Evolutionary conservation across 37 sponge, comb jelly and placozoan species (phyloP), one percentile per base, ranked within the genome.

Genomic region (Oopsacas minuta): DNA sequence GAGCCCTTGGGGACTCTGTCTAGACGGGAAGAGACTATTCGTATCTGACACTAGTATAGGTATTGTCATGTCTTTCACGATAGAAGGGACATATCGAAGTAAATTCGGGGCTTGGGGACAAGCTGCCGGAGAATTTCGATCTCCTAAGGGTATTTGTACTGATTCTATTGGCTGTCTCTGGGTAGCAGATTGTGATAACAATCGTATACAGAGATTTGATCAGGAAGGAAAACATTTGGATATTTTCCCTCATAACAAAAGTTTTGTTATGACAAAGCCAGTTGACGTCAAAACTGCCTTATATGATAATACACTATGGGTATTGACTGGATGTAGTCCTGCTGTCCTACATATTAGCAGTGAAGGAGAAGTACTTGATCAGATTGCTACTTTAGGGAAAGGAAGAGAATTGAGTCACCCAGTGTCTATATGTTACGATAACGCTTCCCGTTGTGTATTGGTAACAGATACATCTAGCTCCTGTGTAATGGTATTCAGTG

Each of bases 161-260:
- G 75, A n/a, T 61, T 5, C 75, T 5, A 3, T 25, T 3, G 75
- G 75, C 5, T n/a, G 30, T 34, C 22, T 61, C 22, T 61, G 75
- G 75, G 75, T 61, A 3, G 75, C 75, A n/a, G 75, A 61, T n/a
- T 61, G 75, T n/a, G 75, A 61, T 61, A 61, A 61, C 75, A 61
- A 61, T 34, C 20, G 75, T 10, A n/a, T 61, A 3, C 75, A 61
- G 75, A 61, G 30, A 61, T n/a, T 61, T 25, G 75, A 61, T 25
- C 75, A 61, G 30, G 28, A 61, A 25, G 75, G 75, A 3, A 61
- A 61, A 34, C 75, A 10, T 12, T 5, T 61, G 7, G 22, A 12
- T 34, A 61, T 3, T 61, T 7, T 61, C 7, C 30, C 75, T 3
- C 20, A n/a, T 61, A 61, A 12, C 75, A 34, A 61, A 7, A 10